Base-by-base conservation (phyloP, 2,797 vertebrate species). In the Danio choprae region DNA sequence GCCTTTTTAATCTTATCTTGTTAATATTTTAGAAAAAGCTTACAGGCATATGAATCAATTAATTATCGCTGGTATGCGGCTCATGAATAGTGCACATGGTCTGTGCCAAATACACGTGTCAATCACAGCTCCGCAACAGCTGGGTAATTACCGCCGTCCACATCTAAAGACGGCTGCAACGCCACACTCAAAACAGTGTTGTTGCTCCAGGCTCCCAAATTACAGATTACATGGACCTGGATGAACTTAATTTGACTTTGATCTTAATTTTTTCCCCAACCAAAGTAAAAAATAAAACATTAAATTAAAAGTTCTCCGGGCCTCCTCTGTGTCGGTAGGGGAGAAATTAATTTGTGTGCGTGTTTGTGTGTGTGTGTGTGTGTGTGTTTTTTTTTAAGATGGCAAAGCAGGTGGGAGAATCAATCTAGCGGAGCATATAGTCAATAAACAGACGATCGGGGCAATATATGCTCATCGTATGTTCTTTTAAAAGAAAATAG, bases 11-110 rank as follows among this genome's bases (percentile, higher is more conserved):
- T 89, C 88, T 89, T 81, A 88, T 89, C 88, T 87, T 81, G 88
- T 91, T 92, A 91, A 92, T 91, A 92, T 92, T 92, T 91, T 85
- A 91, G 84, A 85, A 85, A 87, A 86, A 85, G 89, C 91, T 91
- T 90, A 91, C 88, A 92, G 92, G 89, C 89, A 89, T 89, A 89
- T 87, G 89, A 88, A 91, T 92, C 91, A 91, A 92, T 92, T 91
- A 92, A 92, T 92, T 92, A 89, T 89, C 84, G 84, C 86, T 88
- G 85, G 88, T 90, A 91, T 87, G 85, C 86, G 74, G 71, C 90
- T 92, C 91, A 89, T 92, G 89, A 92, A 91, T 90, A 85, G 88
- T 83, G 80, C 85, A 86, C 86, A 86, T 81, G 86, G 83, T 86
- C 84, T 86, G 85, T 85, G 89, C 87, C 89, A 88, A 89, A 87